Conservation (phyloP, 2,888 invertebrate species). For the Napeogenes inachia region DNA sequence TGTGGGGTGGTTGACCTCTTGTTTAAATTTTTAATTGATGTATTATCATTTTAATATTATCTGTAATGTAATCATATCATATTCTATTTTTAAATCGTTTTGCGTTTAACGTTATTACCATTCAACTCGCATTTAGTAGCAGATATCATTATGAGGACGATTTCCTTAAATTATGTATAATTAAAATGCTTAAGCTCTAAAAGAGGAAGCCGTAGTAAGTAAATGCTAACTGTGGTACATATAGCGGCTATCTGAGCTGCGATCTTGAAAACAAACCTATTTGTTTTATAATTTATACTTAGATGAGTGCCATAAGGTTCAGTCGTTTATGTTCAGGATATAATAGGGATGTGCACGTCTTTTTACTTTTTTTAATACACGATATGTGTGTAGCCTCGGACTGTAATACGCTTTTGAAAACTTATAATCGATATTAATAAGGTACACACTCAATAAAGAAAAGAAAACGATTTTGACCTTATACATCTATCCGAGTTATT, state of each 20-base stretch:
- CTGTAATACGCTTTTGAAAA: too few species aligned
- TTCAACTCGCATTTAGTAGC: neutral
- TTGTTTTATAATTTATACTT: conserved; percentile 21
- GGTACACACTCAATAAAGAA: too few species aligned
- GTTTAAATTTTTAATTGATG: neutral
- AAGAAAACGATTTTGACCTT: too few species aligned
- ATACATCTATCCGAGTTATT: too few species aligned
- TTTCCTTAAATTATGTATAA: conserved; percentile 21
- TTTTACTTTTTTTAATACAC: too few species aligned
- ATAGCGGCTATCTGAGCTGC: conserved; percentile 43
- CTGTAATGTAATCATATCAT: neutral
- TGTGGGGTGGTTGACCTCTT: conserved; percentile 5
- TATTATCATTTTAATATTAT: neutral
- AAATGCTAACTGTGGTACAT: conserved; percentile 49
- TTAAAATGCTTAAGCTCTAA: conserved; percentile 23
- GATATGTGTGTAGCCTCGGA: too few species aligned
- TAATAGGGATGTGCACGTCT: conserved; percentile 15
- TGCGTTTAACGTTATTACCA: neutral
- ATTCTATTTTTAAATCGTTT: neutral
- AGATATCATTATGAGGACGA: conserved; percentile 3
- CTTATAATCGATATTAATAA: too few species aligned
- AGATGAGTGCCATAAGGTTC: conserved; percentile 41
- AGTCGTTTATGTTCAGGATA: conserved; percentile 41
- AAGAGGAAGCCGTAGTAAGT: conserved; percentile 17
- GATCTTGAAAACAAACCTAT: conserved; percentile 35